These are phyloP conservation scores for Nomada ferruginata DNA, from an alignment of 2,888 invertebrate genomes.

Conservation along the genomic window DNA sequence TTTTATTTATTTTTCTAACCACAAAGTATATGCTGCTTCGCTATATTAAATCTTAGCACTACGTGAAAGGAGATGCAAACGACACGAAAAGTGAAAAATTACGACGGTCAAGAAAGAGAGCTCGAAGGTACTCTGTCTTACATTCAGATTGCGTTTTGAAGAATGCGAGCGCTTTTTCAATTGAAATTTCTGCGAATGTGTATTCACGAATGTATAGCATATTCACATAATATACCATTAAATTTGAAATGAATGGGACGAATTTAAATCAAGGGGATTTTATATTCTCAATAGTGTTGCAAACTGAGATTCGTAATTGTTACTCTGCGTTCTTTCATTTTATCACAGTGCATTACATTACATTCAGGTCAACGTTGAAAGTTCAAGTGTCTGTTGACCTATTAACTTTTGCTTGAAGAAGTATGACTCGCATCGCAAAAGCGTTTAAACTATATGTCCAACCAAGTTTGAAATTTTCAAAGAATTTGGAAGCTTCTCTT, in stretches of 20 bases:
- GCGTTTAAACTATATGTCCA: not conserved
- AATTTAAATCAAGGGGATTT: conserved; percentile 17
- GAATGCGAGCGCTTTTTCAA: not conserved
- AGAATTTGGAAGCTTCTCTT: not conserved
- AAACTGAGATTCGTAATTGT: not conserved
- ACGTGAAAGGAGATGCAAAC: no score
- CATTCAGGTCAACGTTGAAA: not conserved
- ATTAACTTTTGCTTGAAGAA: not conserved
- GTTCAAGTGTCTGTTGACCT: conserved; percentile 11
- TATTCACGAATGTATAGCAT: no score
- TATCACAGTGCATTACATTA: not conserved
- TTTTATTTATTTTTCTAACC: no score
- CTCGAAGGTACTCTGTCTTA: not conserved
- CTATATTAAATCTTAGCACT: no score
- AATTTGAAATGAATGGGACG: not conserved
- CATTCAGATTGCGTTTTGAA: not conserved
- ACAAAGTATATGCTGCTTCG: no score
- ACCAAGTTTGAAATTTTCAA: not conserved
- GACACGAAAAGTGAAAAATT: not conserved
- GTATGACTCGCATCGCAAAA: not conserved
- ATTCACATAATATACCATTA: not conserved
- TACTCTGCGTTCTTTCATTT: not conserved
- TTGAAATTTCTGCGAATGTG: not conserved
- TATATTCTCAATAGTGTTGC: not conserved
- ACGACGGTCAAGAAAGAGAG: no score